These are phyloP conservation scores for Eufriesea mexicana DNA, from an alignment of 1,140 invertebrate genomes.

Conservation along the genomic window DNA sequence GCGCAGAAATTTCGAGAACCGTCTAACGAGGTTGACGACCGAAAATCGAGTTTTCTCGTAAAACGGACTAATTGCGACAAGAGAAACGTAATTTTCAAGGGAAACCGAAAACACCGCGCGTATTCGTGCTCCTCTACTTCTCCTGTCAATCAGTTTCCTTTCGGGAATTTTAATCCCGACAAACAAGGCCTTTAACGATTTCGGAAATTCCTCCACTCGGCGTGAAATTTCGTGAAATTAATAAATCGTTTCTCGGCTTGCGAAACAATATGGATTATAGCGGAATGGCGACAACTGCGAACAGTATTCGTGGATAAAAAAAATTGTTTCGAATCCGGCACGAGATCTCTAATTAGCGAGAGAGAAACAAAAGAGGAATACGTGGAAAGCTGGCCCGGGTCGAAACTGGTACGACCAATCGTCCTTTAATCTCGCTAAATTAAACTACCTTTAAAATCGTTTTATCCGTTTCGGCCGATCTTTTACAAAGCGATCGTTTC, in stretches of 20 bases:
- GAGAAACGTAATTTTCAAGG: slow-evolving; percentile 5
- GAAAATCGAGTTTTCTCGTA: slow-evolving; percentile 2
- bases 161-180: background rate
- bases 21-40: background rate
- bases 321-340: slow-evolving; percentile 7
- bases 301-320: background rate
- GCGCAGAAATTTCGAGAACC: slow-evolving; percentile 2
- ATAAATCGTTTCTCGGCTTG: background rate
- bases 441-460: background rate
- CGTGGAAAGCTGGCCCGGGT: background rate
- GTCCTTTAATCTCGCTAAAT: background rate
- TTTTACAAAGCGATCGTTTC: background rate
- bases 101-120: background rate
- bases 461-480: background rate
- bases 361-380: slow-evolving; percentile 8
- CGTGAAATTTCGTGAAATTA: background rate
- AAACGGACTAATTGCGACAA: slow-evolving; percentile 29
- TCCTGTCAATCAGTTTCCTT: background rate
- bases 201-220: background rate
- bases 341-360: slow-evolving; percentile 30
- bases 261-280: background rate
- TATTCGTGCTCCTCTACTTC: no score
- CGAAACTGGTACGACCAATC: background rate
- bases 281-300: background rate
- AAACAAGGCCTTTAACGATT: background rate